Percentiles rank a stretch among this genome's conserved stretches.
phyloP scores from a whole-genome alignment of 2,113 vertebrate genomes.

The Cololabis saira region DNA sequence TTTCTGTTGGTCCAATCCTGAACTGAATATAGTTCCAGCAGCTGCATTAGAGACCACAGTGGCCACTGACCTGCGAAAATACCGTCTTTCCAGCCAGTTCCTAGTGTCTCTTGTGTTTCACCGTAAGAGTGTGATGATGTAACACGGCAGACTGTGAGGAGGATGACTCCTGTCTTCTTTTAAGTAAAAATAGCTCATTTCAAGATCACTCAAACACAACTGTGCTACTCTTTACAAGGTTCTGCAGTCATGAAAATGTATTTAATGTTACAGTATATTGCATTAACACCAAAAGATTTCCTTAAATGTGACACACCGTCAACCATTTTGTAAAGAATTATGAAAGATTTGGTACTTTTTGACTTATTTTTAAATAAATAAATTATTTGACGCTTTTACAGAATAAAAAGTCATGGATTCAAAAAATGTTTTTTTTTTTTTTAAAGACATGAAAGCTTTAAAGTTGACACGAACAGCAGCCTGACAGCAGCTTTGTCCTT shows the following conservation, averaged over 20 bases:
- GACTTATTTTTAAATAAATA: no score
- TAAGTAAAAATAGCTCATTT: background rate
- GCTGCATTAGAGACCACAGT: background rate
- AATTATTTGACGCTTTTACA: no score
- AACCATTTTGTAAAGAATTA: no score
- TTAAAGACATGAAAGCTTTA: background rate
- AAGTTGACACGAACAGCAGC: background rate
- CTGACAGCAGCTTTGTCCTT: slow-evolving; percentile 9
- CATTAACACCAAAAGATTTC: background rate
- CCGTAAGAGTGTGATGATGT: background rate
- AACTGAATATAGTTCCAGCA: background rate
- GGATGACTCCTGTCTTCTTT: background rate
- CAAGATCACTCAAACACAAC: no score
- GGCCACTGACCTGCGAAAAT: background rate
- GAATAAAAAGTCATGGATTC: no score
- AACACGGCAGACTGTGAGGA: background rate
- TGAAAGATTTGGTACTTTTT: background rate
- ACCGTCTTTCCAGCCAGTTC: background rate
- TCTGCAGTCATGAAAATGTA: no score
- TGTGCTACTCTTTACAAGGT: no score
- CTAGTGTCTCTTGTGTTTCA: background rate
- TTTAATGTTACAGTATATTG: background rate
- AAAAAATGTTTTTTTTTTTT: background rate
- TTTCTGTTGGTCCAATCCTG: background rate
- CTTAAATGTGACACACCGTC: background rate